Evolutionary conservation across 2,888 invertebrate genomes (phyloP).

Genomic region (Cephus sareptanus): DNA sequence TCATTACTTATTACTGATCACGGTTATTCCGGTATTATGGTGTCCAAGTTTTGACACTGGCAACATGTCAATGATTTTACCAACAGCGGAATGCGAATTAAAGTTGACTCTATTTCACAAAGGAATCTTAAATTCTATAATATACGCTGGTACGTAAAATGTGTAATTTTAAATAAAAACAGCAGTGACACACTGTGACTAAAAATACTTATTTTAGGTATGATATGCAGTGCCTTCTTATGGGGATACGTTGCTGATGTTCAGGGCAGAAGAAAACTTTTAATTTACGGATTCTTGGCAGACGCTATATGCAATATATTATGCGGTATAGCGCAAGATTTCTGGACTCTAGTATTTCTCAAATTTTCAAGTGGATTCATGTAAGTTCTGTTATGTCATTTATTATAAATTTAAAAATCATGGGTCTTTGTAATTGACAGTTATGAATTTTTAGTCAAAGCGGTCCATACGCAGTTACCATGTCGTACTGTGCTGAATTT

Average conservation of each 20-base stretch:
- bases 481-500: slow-evolving; percentile 79
- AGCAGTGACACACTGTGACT: background rate
- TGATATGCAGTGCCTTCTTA: slow-evolving; percentile 79
- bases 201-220: slow-evolving; percentile 68
- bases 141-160: slow-evolving; percentile 72
- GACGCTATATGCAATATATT: slow-evolving; percentile 74
- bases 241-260: slow-evolving; percentile 86
- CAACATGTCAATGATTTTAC: slow-evolving; percentile 78
- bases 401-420: background rate
- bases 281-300: slow-evolving; percentile 75
- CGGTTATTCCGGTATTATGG: slow-evolving; percentile 74
- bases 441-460: slow-evolving; percentile 66
- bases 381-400: slow-evolving; percentile 67
- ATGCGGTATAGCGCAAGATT: slow-evolving; percentile 75
- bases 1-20: slow-evolving; percentile 72
- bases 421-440: background rate
- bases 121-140: slow-evolving; percentile 77
- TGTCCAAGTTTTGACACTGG: slow-evolving; percentile 78
- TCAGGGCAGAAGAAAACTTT: slow-evolving; percentile 75
- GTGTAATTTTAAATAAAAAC: background rate
- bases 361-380: slow-evolving; percentile 79
- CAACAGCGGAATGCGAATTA: slow-evolving; percentile 80
- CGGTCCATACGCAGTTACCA: slow-evolving; percentile 79
- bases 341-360: slow-evolving; percentile 73
- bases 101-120: slow-evolving; percentile 75